phyloP scores from a whole-genome alignment of 64 coral and sea anemone genomes.

The Hydrozoanthus tunicans region DNA sequence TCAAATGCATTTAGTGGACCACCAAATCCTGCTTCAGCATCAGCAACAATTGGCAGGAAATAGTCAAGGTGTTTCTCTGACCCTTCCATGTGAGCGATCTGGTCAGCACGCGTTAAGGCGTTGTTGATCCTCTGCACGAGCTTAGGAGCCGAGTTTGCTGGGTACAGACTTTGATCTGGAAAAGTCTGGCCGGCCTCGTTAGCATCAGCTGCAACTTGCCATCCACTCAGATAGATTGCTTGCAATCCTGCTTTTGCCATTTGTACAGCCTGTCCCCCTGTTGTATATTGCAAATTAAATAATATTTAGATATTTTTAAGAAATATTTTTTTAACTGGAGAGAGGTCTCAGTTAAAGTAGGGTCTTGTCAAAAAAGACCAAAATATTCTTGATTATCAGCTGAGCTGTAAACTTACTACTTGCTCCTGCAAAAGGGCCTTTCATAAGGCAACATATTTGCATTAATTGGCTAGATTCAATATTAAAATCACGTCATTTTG shows the following conservation, averaged over 20 bases:
- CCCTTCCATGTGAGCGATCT: slow-evolving; percentile 94
- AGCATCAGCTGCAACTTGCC: slow-evolving; percentile 97
- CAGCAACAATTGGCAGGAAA: slow-evolving; percentile 93
- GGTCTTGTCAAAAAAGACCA: no score
- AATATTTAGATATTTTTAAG: background rate
- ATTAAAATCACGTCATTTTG: no score
- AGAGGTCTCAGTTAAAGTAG: no score
- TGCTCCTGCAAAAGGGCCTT: no score
- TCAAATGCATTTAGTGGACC: slow-evolving; percentile 99
- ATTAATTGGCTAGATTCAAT: no score
- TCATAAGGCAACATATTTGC: no score
- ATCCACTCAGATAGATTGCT: slow-evolving; percentile 98
- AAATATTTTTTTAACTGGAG: background rate
- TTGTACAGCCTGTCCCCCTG: slow-evolving; percentile 96
- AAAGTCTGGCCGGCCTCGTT: slow-evolving; percentile 95
- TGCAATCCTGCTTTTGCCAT: slow-evolving; percentile 97
- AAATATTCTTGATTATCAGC: no score
- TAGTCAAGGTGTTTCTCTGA: slow-evolving; percentile 69
- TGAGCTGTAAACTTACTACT: no score
- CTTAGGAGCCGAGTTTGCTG: slow-evolving; percentile 93
- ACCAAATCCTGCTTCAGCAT: slow-evolving; percentile 98
- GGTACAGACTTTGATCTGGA: slow-evolving; percentile 97
- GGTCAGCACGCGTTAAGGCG: slow-evolving; percentile 90
- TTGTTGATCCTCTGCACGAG: slow-evolving; percentile 98
- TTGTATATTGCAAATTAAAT: background rate